phyloP scores from a whole-genome alignment of 2,113 vertebrate genomes.

The Chroicocephalus ridibundus region DNA sequence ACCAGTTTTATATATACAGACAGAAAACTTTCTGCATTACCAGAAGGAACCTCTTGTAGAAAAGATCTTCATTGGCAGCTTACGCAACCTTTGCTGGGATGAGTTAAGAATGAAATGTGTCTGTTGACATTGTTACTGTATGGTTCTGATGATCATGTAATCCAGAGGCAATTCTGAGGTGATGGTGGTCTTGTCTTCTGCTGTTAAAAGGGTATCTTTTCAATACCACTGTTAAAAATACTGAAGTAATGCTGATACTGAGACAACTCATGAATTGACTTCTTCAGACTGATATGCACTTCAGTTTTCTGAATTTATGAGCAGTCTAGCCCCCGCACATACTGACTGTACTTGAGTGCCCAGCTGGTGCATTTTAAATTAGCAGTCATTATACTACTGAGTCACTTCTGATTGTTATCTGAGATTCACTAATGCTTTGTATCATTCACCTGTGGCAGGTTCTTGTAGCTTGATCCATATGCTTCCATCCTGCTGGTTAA shows the following conservation, averaged over 20 bases:
- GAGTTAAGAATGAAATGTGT: neutral
- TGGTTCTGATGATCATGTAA: neutral
- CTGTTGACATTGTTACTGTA: neutral
- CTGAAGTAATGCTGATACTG: neutral
- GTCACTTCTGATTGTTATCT: neutral
- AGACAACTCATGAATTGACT: neutral
- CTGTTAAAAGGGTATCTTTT: neutral
- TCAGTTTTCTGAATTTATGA: neutral
- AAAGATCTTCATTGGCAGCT: neutral
- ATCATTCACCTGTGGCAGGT: neutral
- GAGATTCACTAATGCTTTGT: neutral
- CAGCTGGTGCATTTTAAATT: neutral
- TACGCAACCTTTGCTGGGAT: neutral
- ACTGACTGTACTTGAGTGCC: neutral
- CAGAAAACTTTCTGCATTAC: neutral
- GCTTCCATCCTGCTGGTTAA: neutral
- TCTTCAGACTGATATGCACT: neutral
- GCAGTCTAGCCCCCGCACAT: neutral
- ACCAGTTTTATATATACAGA: neutral
- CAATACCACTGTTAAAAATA: neutral
- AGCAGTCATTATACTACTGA: neutral
- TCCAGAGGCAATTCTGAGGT: neutral
- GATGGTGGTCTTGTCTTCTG: neutral
- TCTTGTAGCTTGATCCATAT: neutral
- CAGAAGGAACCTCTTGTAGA: neutral